These are phyloP conservation scores for Rhingia campestris DNA, from an alignment of 2,888 invertebrate genomes.

Conservation along the genomic window DNA sequence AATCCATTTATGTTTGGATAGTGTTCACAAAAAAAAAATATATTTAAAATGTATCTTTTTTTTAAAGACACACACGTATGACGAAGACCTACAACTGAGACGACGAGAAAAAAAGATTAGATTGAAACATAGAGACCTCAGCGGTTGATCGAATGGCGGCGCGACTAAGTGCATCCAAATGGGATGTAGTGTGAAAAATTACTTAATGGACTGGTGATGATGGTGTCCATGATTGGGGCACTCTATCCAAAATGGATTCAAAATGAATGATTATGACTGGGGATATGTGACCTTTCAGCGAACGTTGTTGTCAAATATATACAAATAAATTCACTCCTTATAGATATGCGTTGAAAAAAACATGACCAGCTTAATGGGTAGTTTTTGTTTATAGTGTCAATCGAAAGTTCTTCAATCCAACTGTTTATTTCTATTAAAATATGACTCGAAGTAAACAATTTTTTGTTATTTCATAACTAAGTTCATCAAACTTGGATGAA, in stretches of 20 bases:
- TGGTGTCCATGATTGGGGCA: constrained; percentile 28
- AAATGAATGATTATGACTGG: constrained; percentile 42
- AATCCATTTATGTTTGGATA: constrained; percentile 44
- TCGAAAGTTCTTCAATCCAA: no score
- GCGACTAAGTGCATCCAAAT: constrained; percentile 51
- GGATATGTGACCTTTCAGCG: constrained; percentile 8
- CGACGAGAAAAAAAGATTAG: constrained; percentile 37
- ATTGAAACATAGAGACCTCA: constrained; percentile 28
- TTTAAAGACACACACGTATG: constrained; percentile 8
- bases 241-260: constrained; percentile 37
- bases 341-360: not conserved
- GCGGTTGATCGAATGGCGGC: constrained; percentile 10
- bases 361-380: no score
- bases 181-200: constrained; percentile 59
- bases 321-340: not conserved
- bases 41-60: constrained; percentile 29
- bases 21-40: constrained; percentile 19
- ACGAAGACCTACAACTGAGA: constrained; percentile 24
- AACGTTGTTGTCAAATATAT: constrained; percentile 15
- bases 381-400: no score
- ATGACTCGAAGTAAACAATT: no score
- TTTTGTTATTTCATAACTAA: no score
- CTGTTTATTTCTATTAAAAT: no score
- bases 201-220: constrained; percentile 60
- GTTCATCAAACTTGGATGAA: no score